Percentiles rank a stretch among this genome's conserved stretches.
phyloP scores from a whole-genome alignment of 2,888 invertebrate species.

The Apodemia mormo region DNA sequence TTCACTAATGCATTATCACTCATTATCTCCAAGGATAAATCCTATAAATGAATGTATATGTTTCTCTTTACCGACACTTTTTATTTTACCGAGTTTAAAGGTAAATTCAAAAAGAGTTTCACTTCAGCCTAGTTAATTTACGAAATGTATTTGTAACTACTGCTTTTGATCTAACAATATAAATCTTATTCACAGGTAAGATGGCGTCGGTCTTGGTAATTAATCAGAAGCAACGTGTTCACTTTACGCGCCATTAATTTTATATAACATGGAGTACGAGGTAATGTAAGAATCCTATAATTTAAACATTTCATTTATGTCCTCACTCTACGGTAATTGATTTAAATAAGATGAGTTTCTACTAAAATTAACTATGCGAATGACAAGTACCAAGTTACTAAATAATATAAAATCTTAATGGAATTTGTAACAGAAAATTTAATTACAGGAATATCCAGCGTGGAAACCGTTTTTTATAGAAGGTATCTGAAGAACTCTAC shows the following conservation, averaged over 20 bases:
- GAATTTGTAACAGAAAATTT: too few relatives aligned
- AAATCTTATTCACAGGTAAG: conserved; percentile 12
- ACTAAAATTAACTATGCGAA: conserved; percentile 4
- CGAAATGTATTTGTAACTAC: too few relatives aligned
- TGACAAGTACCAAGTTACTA: background rate
- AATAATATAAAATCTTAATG: background rate
- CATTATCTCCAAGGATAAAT: too few relatives aligned
- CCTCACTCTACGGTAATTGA: conserved; percentile 10
- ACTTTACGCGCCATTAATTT: conserved; percentile 28
- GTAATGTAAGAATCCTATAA: background rate
- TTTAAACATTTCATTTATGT: conserved; percentile 15
- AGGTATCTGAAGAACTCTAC: too few relatives aligned
- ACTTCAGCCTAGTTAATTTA: too few relatives aligned
- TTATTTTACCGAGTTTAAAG: too few relatives aligned
- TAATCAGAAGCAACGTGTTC: conserved; percentile 17
- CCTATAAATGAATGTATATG: too few relatives aligned
- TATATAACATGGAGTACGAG: conserved; percentile 31
- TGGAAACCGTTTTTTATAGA: too few relatives aligned
- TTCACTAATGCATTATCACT: too few relatives aligned
- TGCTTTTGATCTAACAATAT: background rate
- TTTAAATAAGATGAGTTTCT: conserved; percentile 6
- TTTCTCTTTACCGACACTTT: too few relatives aligned
- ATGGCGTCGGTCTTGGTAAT: conserved; percentile 13
- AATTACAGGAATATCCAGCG: too few relatives aligned
- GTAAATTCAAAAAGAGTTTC: too few relatives aligned